These are phyloP conservation scores for Procavia capensis DNA, from an alignment of 2,113 vertebrate genomes.

Conservation along the genomic window DNA sequence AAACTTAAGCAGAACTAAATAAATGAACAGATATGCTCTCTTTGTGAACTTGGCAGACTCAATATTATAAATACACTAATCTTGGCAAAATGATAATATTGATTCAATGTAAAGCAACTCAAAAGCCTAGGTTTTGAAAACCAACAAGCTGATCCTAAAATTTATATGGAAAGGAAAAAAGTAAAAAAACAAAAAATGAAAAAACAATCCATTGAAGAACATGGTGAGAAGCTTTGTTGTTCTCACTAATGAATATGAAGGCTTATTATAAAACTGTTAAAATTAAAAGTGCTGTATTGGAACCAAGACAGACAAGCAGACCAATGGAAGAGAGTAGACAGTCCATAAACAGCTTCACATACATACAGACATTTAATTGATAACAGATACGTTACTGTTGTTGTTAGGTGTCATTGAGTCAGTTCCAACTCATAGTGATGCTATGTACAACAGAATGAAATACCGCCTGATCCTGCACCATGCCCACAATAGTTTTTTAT, in stretches of 20 bases:
- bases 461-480: no score
- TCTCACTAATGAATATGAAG: slow-evolving; percentile 8
- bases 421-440: no score
- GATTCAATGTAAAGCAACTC: neutral
- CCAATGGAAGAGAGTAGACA: neutral
- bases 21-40: neutral
- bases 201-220: neutral
- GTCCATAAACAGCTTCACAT: neutral
- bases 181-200: no score
- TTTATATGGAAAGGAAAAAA: neutral
- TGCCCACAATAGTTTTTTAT: no score
- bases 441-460: no score
- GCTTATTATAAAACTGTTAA: slow-evolving; percentile 5
- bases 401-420: no score
- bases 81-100: slow-evolving; percentile 3
- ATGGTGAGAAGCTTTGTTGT: neutral
- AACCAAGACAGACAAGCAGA: neutral
- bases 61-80: neutral
- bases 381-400: no score
- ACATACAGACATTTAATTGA: neutral
- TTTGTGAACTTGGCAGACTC: neutral
- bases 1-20: slow-evolving; percentile 37
- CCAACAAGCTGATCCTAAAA: slow-evolving; percentile 1
- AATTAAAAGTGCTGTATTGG: neutral
- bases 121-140: neutral